These are phyloP conservation scores for Chironomus tentans DNA, from an alignment of 2,888 invertebrate species.

Conservation along the genomic window DNA sequence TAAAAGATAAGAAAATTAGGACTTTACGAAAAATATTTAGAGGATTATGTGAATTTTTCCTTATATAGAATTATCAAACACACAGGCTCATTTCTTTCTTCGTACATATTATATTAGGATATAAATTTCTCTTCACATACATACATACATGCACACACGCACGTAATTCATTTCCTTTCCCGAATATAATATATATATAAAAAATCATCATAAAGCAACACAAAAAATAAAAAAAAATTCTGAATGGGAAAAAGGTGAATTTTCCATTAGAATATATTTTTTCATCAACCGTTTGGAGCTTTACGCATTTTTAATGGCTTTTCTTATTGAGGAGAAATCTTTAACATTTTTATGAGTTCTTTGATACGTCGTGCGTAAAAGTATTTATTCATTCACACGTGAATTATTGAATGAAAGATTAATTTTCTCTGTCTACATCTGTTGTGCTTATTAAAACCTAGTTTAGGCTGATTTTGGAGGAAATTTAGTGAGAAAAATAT, in stretches of 20 bases:
- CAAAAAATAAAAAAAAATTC: not conserved
- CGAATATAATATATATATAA: no score
- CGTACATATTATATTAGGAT: not conserved
- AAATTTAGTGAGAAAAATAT: no score
- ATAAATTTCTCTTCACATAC: no score
- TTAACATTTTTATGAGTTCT: no score
- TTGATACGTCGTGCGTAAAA: no score
- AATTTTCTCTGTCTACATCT: no score
- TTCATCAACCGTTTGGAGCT: not conserved
- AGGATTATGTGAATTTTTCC: constrained; percentile 22
- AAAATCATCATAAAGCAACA: not conserved
- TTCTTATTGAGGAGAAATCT: not conserved
- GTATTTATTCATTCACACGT: no score
- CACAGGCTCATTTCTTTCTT: not conserved
- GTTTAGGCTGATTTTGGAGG: no score
- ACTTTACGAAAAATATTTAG: constrained; percentile 15
- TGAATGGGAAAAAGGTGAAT: constrained; percentile 5
- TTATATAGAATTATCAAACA: not conserved
- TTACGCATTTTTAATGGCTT: not conserved
- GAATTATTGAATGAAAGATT: no score
- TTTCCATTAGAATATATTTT: not conserved
- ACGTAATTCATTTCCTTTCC: not conserved
- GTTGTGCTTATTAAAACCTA: no score
- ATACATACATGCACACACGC: not conserved
- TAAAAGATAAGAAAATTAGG: constrained; percentile 12